Conservation (phyloP, 2,888 invertebrate genomes). For the Papilio protenor region DNA sequence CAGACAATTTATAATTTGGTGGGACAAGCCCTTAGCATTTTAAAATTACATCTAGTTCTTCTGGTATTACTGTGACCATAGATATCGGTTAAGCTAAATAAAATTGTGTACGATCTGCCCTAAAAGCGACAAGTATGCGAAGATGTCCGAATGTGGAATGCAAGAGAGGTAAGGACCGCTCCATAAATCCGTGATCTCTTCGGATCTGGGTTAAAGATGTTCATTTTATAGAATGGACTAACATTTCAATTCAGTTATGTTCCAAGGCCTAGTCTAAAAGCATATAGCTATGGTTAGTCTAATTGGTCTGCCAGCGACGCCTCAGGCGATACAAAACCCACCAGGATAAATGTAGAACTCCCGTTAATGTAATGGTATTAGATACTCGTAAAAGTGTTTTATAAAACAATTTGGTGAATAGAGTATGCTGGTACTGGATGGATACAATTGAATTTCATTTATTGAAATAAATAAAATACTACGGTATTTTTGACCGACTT, state of each 20-base stretch:
- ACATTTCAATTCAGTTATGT: conserved; percentile 3
- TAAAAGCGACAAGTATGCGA: too few relatives aligned
- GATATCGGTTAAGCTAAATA: too few relatives aligned
- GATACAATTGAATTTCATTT: too few relatives aligned
- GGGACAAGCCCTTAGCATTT: not conserved
- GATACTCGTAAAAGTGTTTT: not conserved
- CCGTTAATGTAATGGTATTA: conserved; percentile 43
- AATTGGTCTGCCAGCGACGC: conserved; percentile 51
- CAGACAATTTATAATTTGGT: too few relatives aligned
- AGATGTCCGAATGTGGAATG: too few relatives aligned
- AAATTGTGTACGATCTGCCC: too few relatives aligned
- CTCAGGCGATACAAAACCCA: conserved; percentile 44
- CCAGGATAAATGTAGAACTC: conserved; percentile 44
- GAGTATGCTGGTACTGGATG: not conserved
- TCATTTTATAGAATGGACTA: not conserved
- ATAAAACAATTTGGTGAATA: not conserved
- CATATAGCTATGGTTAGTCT: conserved; percentile 48
- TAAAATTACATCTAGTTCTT: not conserved
- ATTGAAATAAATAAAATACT: too few relatives aligned
- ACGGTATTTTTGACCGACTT: too few relatives aligned
- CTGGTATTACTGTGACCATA: too few relatives aligned
- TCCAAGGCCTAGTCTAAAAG: conserved; percentile 27
- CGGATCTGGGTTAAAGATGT: not conserved
- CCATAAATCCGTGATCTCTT: too few relatives aligned
- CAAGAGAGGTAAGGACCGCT: too few relatives aligned